These are phyloP conservation scores for Ambastaia sidthimunki DNA, from an alignment of 2,797 vertebrate genomes.

Conservation along the genomic window DNA sequence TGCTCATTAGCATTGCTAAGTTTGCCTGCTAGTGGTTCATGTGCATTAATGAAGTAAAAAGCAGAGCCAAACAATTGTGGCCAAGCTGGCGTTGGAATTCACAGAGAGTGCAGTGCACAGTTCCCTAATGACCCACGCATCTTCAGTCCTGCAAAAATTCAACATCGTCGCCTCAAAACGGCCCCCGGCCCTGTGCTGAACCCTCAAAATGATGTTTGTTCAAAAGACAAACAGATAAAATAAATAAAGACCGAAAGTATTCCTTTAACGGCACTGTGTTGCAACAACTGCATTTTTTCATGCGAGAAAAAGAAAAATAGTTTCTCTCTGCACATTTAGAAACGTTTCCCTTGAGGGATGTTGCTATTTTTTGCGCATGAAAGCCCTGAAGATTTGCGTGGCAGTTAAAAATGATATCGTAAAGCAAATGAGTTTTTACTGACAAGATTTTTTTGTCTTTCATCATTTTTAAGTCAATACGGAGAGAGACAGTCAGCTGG, in stretches of 20 bases:
- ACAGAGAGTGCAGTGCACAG: conserved; percentile 62
- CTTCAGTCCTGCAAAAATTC: conserved; percentile 67
- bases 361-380: conserved; percentile 70
- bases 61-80: conserved; percentile 71
- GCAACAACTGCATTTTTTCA: not conserved
- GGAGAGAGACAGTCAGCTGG: conserved; percentile 67
- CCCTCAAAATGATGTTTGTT: conserved; percentile 66
- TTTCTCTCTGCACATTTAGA: conserved; percentile 69
- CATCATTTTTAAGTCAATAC: conserved; percentile 59
- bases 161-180: conserved; percentile 67
- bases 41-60: conserved; percentile 79
- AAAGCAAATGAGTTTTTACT: conserved; percentile 68
- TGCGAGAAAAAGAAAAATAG: conserved; percentile 30
- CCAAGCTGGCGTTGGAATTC: conserved; percentile 68
- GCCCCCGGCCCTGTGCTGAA: conserved; percentile 65
- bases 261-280: conserved; percentile 52
- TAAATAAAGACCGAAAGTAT: conserved; percentile 60
- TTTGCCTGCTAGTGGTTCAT: conserved; percentile 71
- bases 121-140: conserved; percentile 74
- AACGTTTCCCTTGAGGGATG: conserved; percentile 64
- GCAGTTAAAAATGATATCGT: conserved; percentile 65
- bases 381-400: conserved; percentile 38
- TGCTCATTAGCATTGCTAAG: conserved; percentile 79
- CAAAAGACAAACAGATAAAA: conserved; percentile 70
- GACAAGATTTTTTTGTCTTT: conserved; percentile 48